Evolutionary conservation across 1,140 invertebrate species (phyloP).

Genomic region (Halesus radiatus): DNA sequence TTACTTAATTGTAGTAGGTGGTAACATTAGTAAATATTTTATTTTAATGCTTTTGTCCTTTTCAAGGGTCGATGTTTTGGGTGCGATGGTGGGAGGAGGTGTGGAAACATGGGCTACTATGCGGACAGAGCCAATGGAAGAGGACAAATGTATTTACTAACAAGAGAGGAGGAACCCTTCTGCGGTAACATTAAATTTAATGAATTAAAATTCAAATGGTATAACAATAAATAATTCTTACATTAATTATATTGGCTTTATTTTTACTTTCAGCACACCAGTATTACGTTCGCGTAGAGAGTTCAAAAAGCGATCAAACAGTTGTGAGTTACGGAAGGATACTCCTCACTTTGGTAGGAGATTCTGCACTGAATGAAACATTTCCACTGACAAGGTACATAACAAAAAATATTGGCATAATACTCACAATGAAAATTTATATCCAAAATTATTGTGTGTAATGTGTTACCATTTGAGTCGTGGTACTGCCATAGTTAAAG

Average conservation of each 20-base stretch:
- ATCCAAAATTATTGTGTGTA: neutral
- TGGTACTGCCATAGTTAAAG: no score
- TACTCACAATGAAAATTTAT: no score
- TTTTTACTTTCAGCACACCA: constrained; percentile 79
- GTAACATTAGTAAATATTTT: neutral
- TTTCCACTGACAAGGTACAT: constrained; percentile 88
- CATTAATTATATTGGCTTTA: neutral
- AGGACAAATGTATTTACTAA: constrained; percentile 88
- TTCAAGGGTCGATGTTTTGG: constrained; percentile 72
- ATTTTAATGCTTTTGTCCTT: neutral
- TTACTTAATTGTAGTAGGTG: no score
- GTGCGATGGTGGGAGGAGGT: constrained; percentile 73
- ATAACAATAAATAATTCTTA: no score
- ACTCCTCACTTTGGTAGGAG: constrained; percentile 86
- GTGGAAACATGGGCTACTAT: constrained; percentile 95
- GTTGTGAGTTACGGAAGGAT: constrained; percentile 85
- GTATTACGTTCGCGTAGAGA: constrained; percentile 86
- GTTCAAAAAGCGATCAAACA: constrained; percentile 75
- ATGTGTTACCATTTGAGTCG: no score
- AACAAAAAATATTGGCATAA: neutral
- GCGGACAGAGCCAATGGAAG: constrained; percentile 85
- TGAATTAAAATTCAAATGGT: no score
- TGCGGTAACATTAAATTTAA: constrained; percentile 75
- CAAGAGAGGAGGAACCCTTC: constrained; percentile 92
- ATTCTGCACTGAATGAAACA: constrained; percentile 87